phyloP scores from a whole-genome alignment of 2,113 vertebrate genomes.

The Hylia prasina region DNA sequence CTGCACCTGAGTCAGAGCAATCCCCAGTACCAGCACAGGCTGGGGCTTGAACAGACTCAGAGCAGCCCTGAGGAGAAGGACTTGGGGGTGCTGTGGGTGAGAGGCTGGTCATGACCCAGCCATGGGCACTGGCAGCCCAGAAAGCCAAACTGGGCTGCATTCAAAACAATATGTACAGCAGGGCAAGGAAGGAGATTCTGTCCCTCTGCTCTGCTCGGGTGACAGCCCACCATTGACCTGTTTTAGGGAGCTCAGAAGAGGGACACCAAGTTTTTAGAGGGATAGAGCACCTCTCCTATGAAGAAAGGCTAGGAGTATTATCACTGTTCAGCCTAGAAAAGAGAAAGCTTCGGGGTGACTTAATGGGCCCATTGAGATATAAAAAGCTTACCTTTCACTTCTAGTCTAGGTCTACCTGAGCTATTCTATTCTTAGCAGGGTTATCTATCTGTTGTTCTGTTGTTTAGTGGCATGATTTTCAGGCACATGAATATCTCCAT shows the following conservation, averaged over 20 bases:
- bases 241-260: background rate
- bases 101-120: background rate
- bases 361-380: too few relatives aligned
- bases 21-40: background rate
- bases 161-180: background rate
- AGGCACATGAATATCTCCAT: background rate
- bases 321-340: background rate
- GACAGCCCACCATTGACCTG: background rate
- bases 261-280: background rate
- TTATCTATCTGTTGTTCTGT: background rate
- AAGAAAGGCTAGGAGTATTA: background rate
- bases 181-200: background rate
- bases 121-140: accelerated
- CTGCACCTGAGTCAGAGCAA: background rate
- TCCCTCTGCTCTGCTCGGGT: background rate
- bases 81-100: background rate
- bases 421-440: background rate
- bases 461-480: background rate
- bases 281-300: background rate
- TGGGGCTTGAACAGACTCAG: background rate
- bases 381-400: background rate
- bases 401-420: background rate
- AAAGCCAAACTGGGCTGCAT: background rate
- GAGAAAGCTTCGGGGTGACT: background rate
- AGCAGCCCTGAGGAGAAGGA: background rate